A percentile compares a stretch with the other conserved stretches of the same genome.
Conservation (phyloP, 2,113 vertebrate species). For the Neolamprologus modestus region DNA sequence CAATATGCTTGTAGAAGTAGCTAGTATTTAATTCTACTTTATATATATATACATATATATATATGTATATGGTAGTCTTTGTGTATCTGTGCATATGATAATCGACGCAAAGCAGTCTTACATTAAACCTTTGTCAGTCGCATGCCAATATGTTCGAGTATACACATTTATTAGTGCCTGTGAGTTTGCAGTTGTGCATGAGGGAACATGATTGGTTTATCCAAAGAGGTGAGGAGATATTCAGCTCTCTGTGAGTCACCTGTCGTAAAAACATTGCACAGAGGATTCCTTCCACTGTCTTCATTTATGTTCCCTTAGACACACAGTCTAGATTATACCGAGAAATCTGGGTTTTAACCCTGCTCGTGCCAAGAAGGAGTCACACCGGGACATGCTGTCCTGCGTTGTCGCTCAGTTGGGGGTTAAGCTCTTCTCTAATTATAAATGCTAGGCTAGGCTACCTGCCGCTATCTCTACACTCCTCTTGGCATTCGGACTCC, state of each 20-base stretch:
- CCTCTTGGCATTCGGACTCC: neutral
- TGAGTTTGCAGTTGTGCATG: neutral
- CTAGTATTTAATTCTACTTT: neutral
- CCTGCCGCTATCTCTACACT: constrained; percentile 11
- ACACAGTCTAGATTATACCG: constrained; percentile 11
- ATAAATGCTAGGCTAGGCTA: constrained; percentile 6
- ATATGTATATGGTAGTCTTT: neutral
- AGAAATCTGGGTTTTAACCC: constrained; percentile 45
- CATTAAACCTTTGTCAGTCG: neutral
- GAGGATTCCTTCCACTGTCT: neutral
- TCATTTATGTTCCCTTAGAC: neutral
- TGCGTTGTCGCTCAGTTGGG: constrained; percentile 4
- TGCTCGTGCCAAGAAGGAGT: neutral
- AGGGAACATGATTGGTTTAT: neutral
- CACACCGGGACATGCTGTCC: constrained; percentile 15
- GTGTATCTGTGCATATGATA: neutral
- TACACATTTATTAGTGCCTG: neutral
- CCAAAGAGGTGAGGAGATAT: neutral
- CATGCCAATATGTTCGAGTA: neutral
- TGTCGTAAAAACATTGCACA: neutral
- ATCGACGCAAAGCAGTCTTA: neutral
- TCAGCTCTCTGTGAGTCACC: neutral
- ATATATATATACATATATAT: neutral
- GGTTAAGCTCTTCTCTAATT: constrained; percentile 44
- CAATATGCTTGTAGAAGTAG: neutral